Percentiles rank a stretch among this genome's conserved stretches.
These are phyloP conservation scores for Brachionichthys hirsutus DNA, from an alignment of 2,113 vertebrate genomes.

Conservation along the genomic window DNA sequence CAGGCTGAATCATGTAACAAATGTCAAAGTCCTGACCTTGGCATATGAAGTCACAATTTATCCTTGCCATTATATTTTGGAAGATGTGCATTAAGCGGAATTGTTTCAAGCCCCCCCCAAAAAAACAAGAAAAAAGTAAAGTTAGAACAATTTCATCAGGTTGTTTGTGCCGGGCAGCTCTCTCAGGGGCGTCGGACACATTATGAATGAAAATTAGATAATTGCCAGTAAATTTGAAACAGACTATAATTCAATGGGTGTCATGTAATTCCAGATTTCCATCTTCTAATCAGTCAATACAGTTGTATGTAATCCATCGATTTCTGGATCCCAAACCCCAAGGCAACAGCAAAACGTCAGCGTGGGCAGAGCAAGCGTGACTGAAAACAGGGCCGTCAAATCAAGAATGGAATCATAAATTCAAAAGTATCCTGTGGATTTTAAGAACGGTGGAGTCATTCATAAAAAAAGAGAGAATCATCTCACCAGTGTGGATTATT, in stretches of 20 bases:
- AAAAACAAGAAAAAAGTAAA: background rate
- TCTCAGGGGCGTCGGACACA: background rate
- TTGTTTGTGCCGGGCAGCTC: constrained; percentile 1
- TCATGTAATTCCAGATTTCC: no score
- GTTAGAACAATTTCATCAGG: background rate
- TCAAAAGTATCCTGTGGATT: constrained; percentile 6
- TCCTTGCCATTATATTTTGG: constrained; percentile 1
- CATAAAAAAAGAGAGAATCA: constrained; percentile 43
- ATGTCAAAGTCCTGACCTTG: constrained; percentile 58
- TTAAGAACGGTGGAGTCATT: constrained; percentile 42
- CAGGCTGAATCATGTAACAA: constrained; percentile 57
- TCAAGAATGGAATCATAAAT: background rate
- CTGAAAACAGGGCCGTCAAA: no score
- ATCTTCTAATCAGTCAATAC: no score
- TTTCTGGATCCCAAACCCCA: no score
- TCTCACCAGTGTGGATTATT: constrained; percentile 45
- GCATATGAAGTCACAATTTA: constrained; percentile 49
- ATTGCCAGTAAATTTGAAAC: background rate
- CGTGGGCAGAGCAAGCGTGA: no score
- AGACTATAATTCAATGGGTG: no score
- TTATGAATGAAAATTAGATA: constrained; percentile 20
- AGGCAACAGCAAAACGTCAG: no score
- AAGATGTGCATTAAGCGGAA: background rate
- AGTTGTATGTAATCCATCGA: no score
- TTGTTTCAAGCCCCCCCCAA: no score